phyloP scores from a whole-genome alignment of 2,888 invertebrate species.

The Drosophila sordidula region DNA sequence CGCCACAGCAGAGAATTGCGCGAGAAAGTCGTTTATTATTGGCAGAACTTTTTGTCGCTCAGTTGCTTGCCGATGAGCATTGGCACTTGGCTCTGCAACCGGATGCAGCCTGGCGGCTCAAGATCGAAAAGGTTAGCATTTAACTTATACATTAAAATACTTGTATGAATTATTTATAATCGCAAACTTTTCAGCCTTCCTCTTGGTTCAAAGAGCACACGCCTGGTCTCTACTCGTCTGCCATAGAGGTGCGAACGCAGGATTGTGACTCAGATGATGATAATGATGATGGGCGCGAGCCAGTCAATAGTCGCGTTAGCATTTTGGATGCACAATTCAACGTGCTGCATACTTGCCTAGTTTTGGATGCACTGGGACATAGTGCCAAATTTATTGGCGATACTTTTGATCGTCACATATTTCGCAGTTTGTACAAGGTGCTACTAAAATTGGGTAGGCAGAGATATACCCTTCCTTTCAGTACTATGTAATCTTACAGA shows the following conservation, averaged over 20 bases:
- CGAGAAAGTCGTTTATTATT: constrained; percentile 54
- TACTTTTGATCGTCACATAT: constrained; percentile 87
- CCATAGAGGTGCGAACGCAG: constrained; percentile 82
- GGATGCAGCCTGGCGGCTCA: constrained; percentile 73
- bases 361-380: constrained; percentile 89
- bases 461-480: no score
- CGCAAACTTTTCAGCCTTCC: constrained; percentile 56
- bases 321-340: constrained; percentile 87
- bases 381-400: constrained; percentile 86
- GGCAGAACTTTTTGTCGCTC: constrained; percentile 73
- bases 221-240: constrained; percentile 84
- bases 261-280: constrained; percentile 83
- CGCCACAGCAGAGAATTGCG: constrained; percentile 32
- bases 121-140: constrained; percentile 67
- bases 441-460: constrained; percentile 89
- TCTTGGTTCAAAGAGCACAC: constrained; percentile 83
- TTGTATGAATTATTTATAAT: neutral
- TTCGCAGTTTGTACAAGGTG: constrained; percentile 89
- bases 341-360: constrained; percentile 88
- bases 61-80: constrained; percentile 80
- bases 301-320: constrained; percentile 64
- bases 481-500: neutral
- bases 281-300: constrained; percentile 80
- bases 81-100: constrained; percentile 83
- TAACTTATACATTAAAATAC: neutral